A percentile compares a stretch with the other conserved stretches of the same genome.
phyloP scores from a whole-genome alignment of 2,797 vertebrate genomes.

The Morus bassanus region DNA sequence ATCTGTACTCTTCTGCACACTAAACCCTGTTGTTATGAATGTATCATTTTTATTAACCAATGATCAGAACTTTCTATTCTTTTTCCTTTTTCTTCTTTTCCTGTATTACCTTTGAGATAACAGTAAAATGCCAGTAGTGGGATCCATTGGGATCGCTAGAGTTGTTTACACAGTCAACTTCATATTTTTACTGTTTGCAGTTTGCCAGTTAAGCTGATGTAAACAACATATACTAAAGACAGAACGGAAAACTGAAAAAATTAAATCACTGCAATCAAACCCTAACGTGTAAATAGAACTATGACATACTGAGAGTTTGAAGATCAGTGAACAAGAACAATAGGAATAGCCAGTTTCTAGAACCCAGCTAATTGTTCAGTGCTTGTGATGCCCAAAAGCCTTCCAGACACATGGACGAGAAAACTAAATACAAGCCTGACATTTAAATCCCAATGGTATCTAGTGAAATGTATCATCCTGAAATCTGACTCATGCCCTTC shows the following conservation, averaged over 20 bases:
- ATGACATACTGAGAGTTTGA: not conserved
- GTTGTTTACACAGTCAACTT: not conserved
- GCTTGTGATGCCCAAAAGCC: constrained; percentile 2
- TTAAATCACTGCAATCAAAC: not conserved
- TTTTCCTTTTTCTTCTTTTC: not conserved
- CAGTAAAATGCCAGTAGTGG: not conserved
- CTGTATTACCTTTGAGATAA: not conserved
- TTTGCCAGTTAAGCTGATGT: not conserved
- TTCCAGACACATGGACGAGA: constrained; percentile 43
- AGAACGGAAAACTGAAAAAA: not conserved
- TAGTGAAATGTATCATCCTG: constrained; percentile 23
- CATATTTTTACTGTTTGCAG: not conserved
- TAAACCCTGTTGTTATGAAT: not conserved
- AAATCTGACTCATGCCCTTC: constrained; percentile 39
- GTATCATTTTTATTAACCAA: not conserved
- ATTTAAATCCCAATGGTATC: constrained; percentile 42
- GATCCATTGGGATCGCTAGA: not conserved
- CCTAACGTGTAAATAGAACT: not conserved
- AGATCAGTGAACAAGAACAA: constrained; percentile 13
- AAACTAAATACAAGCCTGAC: constrained; percentile 55
- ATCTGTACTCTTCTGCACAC: not conserved
- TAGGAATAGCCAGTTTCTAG: not conserved
- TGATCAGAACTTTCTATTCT: not conserved
- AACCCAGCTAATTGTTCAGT: constrained; percentile 3
- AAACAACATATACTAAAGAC: not conserved